Conservation (phyloP, 2,888 invertebrate species). For the Eupithecia abbreviata region DNA sequence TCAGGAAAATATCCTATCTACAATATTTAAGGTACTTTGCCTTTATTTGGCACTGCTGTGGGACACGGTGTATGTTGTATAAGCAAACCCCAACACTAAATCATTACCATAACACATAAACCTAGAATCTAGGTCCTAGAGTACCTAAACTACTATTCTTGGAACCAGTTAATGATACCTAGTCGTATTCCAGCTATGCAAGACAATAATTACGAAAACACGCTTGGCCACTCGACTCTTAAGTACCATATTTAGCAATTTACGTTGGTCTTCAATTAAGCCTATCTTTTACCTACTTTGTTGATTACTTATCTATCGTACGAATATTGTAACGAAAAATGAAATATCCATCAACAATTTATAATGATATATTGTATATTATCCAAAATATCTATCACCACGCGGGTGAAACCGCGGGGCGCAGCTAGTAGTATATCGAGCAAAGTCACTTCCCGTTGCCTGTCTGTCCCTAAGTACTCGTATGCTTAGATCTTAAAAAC, state of each 20-base stretch:
- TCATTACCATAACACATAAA: conserved; percentile 7
- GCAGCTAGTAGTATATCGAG: too few species aligned
- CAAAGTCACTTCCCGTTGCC: too few species aligned
- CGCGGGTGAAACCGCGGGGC: too few species aligned
- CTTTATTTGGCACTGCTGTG: too few species aligned
- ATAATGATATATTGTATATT: too few species aligned
- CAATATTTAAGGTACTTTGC: too few species aligned
- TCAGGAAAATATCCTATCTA: too few species aligned
- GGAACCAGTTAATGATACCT: conserved; percentile 1
- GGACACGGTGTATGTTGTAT: neutral
- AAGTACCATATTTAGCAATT: conserved; percentile 28
- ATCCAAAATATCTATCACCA: too few species aligned
- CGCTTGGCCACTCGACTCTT: conserved; percentile 27
- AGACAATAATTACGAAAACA: conserved; percentile 32
- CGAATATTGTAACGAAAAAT: neutral
- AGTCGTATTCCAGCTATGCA: conserved; percentile 20
- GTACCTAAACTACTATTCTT: conserved; percentile 1
- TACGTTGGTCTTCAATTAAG: conserved; percentile 12
- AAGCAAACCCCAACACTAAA: neutral
- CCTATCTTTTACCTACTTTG: neutral
- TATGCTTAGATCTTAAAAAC: too few species aligned
- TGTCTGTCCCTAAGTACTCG: too few species aligned
- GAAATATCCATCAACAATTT: too few species aligned
- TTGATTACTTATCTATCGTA: conserved; percentile 1
- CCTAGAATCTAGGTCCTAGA: conserved; percentile 12